Percentiles rank a stretch among this genome's conserved stretches.
Evolutionary conservation across 2,113 vertebrate genomes (phyloP).

Genomic region (Ramphastos sulfuratus): DNA sequence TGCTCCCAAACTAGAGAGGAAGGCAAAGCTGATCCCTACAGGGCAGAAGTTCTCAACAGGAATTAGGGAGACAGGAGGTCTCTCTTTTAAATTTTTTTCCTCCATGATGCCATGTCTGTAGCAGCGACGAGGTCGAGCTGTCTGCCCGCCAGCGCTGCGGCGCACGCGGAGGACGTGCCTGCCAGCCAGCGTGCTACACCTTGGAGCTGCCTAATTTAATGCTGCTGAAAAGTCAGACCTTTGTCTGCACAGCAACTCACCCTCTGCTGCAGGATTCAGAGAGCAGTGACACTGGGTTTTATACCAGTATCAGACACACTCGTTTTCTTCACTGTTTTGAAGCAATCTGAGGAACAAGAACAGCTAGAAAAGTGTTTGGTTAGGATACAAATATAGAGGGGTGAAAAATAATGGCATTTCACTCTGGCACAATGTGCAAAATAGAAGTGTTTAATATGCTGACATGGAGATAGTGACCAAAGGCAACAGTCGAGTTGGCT

Average conservation of each 20-base stretch:
- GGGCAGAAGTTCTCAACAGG: not conserved
- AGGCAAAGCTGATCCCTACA: not conserved
- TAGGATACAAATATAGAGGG: not conserved
- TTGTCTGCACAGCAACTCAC: not conserved
- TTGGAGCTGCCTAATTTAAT: not conserved
- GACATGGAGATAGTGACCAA: not conserved
- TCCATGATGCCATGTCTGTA: not conserved
- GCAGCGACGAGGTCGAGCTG: not conserved
- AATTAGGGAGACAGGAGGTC: not conserved
- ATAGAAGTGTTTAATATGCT: not conserved
- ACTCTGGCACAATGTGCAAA: not conserved
- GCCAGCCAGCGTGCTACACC: not conserved
- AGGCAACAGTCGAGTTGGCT: not conserved
- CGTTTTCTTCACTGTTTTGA: fast-evolving
- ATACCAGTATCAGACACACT: fast-evolving
- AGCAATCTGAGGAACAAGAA: not conserved
- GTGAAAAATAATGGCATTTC: fast-evolving
- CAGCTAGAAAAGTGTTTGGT: not conserved
- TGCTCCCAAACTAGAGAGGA: slow-evolving; percentile 13
- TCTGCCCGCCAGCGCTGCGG: not conserved
- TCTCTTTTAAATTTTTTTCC: not conserved
- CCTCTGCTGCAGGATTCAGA: not conserved
- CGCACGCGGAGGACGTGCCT: not conserved
- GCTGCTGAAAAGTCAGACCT: slow-evolving; percentile 1
- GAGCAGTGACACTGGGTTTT: not conserved